Base-by-base conservation (phyloP, 2,888 invertebrate species). In the Drosophila niveifrons region DNA sequence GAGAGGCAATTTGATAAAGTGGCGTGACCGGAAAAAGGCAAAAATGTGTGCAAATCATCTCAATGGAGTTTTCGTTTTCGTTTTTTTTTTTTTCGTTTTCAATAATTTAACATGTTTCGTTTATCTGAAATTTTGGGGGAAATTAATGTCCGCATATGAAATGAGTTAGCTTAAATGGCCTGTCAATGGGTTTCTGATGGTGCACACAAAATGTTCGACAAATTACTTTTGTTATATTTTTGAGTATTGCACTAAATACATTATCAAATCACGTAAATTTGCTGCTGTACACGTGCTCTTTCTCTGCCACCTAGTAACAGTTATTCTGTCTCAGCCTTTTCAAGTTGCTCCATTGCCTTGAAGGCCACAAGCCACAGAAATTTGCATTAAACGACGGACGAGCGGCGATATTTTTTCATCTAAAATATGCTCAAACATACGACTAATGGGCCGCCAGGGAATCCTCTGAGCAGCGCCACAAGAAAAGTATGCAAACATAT, bases 371-470 rank as follows among this genome's bases (percentile, higher is more conserved):
- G 77, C 66, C 72, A 47, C 41, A 41, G 23, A 61, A 62, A 70
- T 74, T 74, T 76, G 52, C 70, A 78, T 76, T 78, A 50, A 76
- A 69, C 78, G 78, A 69, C 69, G 58, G 23, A 74, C 70, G 69
- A 69, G 57, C 50, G 57, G 77, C 83, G 69, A 80, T 87, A 89
- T 84, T 82, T 88, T 84, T 88, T 89, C 87, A 87, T 88, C 78
- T 78, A 75, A 76, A 82, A 78, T 79, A 74, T 78, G 80, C 73
- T 78, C 86, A 72, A 88, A 70, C 84, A 76, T 70, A 73, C 73
- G 75, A 80, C 89, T 90, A 88, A 90, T 90, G 89, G 86, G 77
- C 74, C 90, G 70, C 77, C 53, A 58, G 88, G 85, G 88, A 78
- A 73, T 83, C 73, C 3, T 23, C 23, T 6, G 23, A 23, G 55